Conservation (phyloP, 2,797 vertebrate genomes). For the Tokudaia tokunoshimensis region DNA sequence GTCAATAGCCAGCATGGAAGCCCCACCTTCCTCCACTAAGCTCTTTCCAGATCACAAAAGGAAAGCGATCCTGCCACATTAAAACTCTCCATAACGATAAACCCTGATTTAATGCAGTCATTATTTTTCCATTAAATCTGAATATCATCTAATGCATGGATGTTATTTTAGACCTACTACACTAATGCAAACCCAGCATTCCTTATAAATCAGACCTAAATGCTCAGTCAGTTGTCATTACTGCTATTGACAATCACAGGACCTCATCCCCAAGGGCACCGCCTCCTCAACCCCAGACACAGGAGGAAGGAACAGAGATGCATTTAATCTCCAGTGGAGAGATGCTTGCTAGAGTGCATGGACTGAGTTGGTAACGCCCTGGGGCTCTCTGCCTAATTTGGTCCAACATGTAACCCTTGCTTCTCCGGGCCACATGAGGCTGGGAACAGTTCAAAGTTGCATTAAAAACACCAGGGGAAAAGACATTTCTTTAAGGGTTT, state of each 20-base stretch:
- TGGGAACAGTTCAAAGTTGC: neutral
- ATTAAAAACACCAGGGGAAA: neutral
- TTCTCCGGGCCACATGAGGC: neutral
- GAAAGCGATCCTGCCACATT: constrained; percentile 79
- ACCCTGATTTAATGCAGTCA: constrained; percentile 81
- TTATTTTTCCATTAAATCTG: constrained; percentile 83
- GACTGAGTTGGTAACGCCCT: constrained; percentile 23
- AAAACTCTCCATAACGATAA: constrained; percentile 82
- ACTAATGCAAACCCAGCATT: constrained; percentile 73
- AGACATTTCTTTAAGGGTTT: neutral
- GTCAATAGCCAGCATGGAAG: constrained; percentile 74
- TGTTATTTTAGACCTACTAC: constrained; percentile 82
- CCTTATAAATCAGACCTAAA: constrained; percentile 74
- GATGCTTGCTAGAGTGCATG: constrained; percentile 30
- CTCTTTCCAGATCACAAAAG: constrained; percentile 66
- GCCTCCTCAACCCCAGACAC: constrained; percentile 40
- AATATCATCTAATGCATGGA: constrained; percentile 76
- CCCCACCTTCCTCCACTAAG: constrained; percentile 55
- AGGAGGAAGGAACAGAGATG: neutral
- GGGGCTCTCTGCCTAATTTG: constrained; percentile 51
- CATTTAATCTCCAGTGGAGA: constrained; percentile 49
- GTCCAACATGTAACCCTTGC: constrained; percentile 40
- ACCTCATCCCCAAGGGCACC: constrained; percentile 68
- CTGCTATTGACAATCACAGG: constrained; percentile 69
- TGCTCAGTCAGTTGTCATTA: constrained; percentile 76